Evolutionary conservation across 2,113 vertebrate genomes (phyloP).

Genomic region (Austrofundulus limnaeus): DNA sequence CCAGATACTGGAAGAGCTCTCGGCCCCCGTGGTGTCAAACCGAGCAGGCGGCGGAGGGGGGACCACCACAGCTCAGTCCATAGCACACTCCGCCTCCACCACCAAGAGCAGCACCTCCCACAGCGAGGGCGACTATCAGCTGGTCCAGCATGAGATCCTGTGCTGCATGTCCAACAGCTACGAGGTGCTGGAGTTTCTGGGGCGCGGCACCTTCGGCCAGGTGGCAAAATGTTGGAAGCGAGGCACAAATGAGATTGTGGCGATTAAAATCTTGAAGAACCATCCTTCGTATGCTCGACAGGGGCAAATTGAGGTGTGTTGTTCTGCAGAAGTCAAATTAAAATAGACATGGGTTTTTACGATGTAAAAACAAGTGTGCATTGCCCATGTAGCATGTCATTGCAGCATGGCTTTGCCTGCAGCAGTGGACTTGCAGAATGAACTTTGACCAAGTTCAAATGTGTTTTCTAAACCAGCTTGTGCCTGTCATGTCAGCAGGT

Average conservation of each 20-base stretch:
- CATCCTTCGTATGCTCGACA: constrained; percentile 97
- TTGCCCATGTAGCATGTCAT: too few species aligned
- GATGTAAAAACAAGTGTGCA: neutral
- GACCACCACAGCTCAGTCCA: constrained; percentile 85
- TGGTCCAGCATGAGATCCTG: constrained; percentile 97
- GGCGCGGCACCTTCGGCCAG: constrained; percentile 95
- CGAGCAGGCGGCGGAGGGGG: constrained; percentile 89
- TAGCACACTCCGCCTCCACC: constrained; percentile 85
- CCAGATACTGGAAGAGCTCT: constrained; percentile 97
- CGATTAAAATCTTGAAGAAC: constrained; percentile 98
- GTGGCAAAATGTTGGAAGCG: constrained; percentile 98
- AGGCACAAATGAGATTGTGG: constrained; percentile 97
- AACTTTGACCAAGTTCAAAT: too few species aligned
- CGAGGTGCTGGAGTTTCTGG: constrained; percentile 95
- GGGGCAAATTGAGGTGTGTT: constrained; percentile 98
- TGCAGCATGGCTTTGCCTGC: too few species aligned
- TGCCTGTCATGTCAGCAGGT: too few species aligned
- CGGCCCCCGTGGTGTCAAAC: constrained; percentile 93
- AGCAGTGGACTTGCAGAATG: too few species aligned
- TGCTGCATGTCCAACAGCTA: constrained; percentile 97
- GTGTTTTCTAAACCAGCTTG: too few species aligned
- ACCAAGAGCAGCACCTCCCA: constrained; percentile 95
- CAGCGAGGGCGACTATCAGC: constrained; percentile 96
- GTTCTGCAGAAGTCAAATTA: too few species aligned
- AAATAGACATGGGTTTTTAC: constrained; percentile 55